Base-by-base conservation (phyloP, 2,797 vertebrate species). In the Perodicticus potto region DNA sequence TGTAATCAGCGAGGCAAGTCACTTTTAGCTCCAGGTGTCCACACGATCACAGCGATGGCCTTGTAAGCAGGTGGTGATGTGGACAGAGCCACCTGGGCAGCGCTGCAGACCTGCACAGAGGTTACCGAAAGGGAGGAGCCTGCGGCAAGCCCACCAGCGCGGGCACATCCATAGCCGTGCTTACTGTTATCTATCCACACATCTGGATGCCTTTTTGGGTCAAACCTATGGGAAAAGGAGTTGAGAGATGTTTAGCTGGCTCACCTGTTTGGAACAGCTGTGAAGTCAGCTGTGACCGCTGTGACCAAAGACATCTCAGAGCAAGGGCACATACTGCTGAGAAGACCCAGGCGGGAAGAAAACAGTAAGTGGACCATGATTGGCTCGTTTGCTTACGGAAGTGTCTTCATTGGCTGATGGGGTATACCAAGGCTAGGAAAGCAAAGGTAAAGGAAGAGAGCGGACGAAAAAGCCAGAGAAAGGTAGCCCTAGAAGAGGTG, bases 251-350 rank as follows among this genome's bases (percentile, higher is more conserved):
- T 37, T 34, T 25, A 59, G 22, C 45, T 49, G 69, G 91, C 27
- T 91, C 73, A 91, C 89, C 86, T 81, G 65, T 74, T 89, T 25
- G 23, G 69, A 86, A 65, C 43, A 89, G 49, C 89, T 91, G 93
- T 69, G 63, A 80, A 27, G 29, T 91, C 74, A 32, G 29, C 29
- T 40, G 34, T 53, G 2, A 45, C 45, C 45, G 1, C 45, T 45
- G 45, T 10, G 49, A n/a, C 7, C 7, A 7, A 10, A 63, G 13
- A 43, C 12, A 37, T n/a, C 70, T 78, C 76, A 67, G 81, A 85
- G 67, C 57, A 69, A 0, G 8, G 5, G 32, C 14, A 2, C 14
- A 23, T 7, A 63, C 5, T 29, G 13, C 29, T 19, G n/a, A 67
- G 43, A 49, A 65, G 29, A 61, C 19, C 34, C 9, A 76, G 49